Evolutionary conservation across 2,797 vertebrate species (phyloP), one percentile per base, ranked within the genome.

Genomic region (Myotis daubentonii): DNA sequence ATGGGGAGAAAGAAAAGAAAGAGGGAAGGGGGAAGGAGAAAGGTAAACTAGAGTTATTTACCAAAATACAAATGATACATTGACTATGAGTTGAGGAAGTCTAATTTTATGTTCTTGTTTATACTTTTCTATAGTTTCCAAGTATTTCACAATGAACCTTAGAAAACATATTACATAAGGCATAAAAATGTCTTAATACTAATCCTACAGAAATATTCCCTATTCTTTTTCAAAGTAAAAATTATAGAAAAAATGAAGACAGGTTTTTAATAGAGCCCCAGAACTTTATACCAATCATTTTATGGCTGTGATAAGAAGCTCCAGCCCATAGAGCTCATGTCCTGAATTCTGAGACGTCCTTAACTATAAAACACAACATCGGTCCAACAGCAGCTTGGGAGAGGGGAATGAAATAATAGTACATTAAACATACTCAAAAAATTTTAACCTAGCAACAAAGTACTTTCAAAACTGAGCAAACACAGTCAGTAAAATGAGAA

Each of bases 401-500:
- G 44, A 17, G 6, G 2, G 22, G 3, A 8, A 5, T 15, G 0
- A 90, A 72, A 80, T 8, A 83, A 66, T 0, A 44, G 19, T 28
- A 75, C n/a, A 17, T 55, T 65, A 66, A 89, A 89, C 30, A 85
- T 30, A 41, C 38, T 81, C 57, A 23, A 38, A 76, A 76, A 84
- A 36, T 19, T 41, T 49, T 51, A 55, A 79, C 53, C 41, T 75
- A 10, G 19, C 47, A 87, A 68, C 33, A 82, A 51, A 53, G 11
- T 36, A 6, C n/a, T 91, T 88, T 41, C 47, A 74, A 55, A 93
- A 72, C 20, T 68, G 41, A 93, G 4, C 13, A 72, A 89, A 80
- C 55, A 41, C 2, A 20, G 38, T n/a, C 70, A 66, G 33, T 1
- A 41, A 16, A 76, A 53, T 62, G 13, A 82, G 22, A 90, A 47